These are phyloP conservation scores for Montipora capricornis DNA, from an alignment of 64 coral and sea anemone genomes.

Conservation along the genomic window DNA sequence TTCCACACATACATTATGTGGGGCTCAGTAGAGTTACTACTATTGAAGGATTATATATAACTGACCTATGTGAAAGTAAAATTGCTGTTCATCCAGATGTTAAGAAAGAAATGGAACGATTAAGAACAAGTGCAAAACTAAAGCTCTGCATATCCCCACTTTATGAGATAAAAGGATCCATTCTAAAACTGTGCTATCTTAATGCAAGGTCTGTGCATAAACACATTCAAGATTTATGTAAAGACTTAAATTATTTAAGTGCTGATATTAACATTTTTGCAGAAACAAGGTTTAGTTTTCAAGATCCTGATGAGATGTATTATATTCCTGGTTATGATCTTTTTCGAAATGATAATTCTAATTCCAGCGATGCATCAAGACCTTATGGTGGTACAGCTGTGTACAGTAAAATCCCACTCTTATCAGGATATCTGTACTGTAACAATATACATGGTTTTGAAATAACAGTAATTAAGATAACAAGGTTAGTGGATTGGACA, in stretches of 20 bases:
- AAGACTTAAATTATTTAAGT: constrained; percentile 43
- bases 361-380: not conserved
- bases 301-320: constrained; percentile 18
- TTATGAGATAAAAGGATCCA: not conserved
- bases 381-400: constrained; percentile 32
- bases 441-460: constrained; percentile 6
- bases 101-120: constrained; percentile 36
- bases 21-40: not conserved
- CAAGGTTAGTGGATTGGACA: too few relatives aligned
- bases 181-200: not conserved
- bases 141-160: not conserved
- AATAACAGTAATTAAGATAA: not conserved
- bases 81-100: constrained; percentile 33
- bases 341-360: constrained; percentile 45
- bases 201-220: constrained; percentile 3
- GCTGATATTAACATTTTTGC: constrained; percentile 43
- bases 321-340: not conserved
- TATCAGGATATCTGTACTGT: not conserved
- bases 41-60: not conserved
- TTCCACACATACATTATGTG: too few relatives aligned
- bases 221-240: not conserved
- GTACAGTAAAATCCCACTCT: not conserved
- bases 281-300: constrained; percentile 51
- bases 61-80: not conserved
- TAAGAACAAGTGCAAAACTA: constrained; percentile 1